Evolutionary conservation across 2,797 vertebrate species (phyloP).

Genomic region (Hemibagrus guttatus): DNA sequence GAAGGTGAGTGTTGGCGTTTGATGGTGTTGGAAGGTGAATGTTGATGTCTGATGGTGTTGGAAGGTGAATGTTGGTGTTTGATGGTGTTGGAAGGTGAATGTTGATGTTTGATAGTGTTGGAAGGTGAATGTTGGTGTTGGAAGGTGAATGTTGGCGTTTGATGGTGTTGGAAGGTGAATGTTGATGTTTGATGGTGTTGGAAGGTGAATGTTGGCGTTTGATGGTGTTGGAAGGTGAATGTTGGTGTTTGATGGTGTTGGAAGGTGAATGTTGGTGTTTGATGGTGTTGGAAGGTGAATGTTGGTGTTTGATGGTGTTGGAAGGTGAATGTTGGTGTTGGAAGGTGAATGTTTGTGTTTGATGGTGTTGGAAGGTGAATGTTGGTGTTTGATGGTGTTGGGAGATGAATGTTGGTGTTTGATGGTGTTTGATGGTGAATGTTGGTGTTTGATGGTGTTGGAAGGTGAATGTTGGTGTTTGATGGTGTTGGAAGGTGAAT

Average conservation of each 20-base stretch:
- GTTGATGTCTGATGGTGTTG: background rate
- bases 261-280: too few species aligned
- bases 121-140: background rate
- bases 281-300: background rate
- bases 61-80: background rate
- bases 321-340: background rate
- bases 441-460: background rate
- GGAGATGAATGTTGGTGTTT: background rate
- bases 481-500: background rate
- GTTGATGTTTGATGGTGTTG: background rate
- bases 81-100: background rate
- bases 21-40: background rate
- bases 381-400: background rate
- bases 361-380: background rate
- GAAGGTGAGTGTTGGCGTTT: background rate
- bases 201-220: background rate
- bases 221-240: too few species aligned
- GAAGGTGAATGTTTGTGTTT: background rate
- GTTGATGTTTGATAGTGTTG: background rate
- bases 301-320: background rate
- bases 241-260: too few species aligned
- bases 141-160: background rate
- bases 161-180: background rate
- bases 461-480: background rate
- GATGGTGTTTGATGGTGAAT: background rate